A percentile compares a stretch with the other conserved stretches of the same genome.
Evolutionary conservation across 92 coral and sea anemone genomes (phyloP).

Genomic region (Phenganax subtilis): DNA sequence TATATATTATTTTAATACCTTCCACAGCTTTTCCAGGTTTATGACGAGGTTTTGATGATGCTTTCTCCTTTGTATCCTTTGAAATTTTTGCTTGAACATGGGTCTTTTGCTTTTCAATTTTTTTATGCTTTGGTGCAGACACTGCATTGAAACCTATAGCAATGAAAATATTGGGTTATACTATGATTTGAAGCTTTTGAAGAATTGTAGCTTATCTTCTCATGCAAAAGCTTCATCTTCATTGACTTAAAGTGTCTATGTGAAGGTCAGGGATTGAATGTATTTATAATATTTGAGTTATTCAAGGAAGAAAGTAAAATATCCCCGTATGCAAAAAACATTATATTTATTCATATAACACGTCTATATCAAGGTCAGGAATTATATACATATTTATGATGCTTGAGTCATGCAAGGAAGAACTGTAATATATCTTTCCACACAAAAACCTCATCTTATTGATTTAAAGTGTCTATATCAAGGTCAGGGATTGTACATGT

Average conservation of each 20-base stretch:
- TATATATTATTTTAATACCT: neutral
- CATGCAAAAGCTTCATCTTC: too few relatives aligned
- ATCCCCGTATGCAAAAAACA: too few relatives aligned
- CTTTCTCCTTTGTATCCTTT: neutral
- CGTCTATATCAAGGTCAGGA: too few relatives aligned
- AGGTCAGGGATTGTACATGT: neutral
- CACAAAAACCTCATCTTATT: neutral
- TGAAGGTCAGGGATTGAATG: too few relatives aligned
- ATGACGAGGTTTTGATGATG: conserved; percentile 7
- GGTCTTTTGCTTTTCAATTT: conserved; percentile 7
- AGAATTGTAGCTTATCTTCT: neutral
- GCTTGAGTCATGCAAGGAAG: neutral
- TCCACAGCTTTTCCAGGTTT: conserved; percentile 30
- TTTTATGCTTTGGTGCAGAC: conserved; percentile 12
- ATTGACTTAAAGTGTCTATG: too few relatives aligned
- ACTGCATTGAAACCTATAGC: conserved; percentile 24
- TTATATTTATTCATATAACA: too few relatives aligned
- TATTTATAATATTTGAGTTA: too few relatives aligned
- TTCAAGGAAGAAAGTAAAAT: too few relatives aligned
- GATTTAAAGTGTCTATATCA: too few relatives aligned
- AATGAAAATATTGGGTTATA: neutral
- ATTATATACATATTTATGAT: too few relatives aligned
- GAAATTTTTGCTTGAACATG: conserved; percentile 15
- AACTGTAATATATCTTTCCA: neutral
- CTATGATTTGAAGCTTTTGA: neutral